phyloP scores from a whole-genome alignment of 2,797 vertebrate genomes.

The Tadarida brasiliensis region DNA sequence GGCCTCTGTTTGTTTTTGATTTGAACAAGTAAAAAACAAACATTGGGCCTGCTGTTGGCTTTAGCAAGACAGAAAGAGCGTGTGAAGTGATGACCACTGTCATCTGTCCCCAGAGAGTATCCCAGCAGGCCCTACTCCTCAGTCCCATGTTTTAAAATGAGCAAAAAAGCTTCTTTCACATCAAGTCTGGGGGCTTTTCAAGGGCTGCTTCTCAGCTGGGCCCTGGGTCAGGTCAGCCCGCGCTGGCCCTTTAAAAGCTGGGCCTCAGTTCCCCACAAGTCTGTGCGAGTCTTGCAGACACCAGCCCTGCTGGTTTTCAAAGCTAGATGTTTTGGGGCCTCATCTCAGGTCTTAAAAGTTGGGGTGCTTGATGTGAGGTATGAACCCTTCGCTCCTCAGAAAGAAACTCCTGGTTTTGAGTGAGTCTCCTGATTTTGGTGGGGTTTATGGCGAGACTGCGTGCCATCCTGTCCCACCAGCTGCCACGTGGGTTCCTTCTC shows the following conservation, averaged over 20 bases:
- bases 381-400: not conserved
- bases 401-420: not conserved
- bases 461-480: not conserved
- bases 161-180: not conserved
- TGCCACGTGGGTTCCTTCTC: not conserved
- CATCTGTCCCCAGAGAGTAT: not conserved
- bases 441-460: not conserved
- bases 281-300: accelerated
- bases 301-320: not conserved
- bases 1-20: not conserved
- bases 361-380: not conserved
- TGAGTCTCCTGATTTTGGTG: not conserved
- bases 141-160: not conserved
- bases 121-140: not conserved
- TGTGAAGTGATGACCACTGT: not conserved
- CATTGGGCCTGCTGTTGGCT: not conserved
- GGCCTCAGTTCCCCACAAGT: not conserved
- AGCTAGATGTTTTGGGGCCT: not conserved
- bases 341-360: not conserved
- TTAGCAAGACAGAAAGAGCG: not conserved
- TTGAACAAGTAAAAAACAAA: not conserved
- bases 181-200: not conserved
- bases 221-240: not conserved
- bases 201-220: not conserved
- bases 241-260: not conserved